Conservation (phyloP, 2,113 vertebrate species). For the Eolophus roseicapilla region DNA sequence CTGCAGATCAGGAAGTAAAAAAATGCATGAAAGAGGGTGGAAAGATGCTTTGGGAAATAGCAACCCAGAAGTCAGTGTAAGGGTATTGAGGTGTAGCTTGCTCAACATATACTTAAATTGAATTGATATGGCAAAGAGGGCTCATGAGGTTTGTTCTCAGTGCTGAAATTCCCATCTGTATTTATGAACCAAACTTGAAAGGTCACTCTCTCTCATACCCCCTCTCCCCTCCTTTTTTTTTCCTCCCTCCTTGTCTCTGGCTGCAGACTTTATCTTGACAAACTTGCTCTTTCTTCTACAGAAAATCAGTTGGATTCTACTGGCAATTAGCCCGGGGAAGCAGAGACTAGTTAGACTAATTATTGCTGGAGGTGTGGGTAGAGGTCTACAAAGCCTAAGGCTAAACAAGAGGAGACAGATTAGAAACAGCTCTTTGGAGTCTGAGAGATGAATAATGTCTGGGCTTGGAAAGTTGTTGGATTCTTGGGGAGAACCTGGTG, state of each 20-base stretch:
- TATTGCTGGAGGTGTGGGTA: constrained; percentile 8
- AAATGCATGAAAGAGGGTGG: neutral
- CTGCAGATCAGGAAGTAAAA: neutral
- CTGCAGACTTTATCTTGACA: neutral
- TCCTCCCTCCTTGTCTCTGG: neutral
- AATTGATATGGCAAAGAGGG: neutral
- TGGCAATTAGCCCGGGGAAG: constrained; percentile 31
- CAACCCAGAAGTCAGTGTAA: neutral
- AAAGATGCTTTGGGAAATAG: neutral
- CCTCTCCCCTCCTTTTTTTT: neutral
- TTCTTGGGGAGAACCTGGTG: neutral
- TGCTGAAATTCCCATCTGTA: neutral
- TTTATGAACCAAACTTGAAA: neutral
- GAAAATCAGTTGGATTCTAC: constrained; percentile 9
- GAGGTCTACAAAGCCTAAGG: neutral
- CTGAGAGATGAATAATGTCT: neutral
- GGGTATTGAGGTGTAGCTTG: neutral
- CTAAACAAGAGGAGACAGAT: constrained; percentile 12
- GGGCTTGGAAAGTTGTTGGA: neutral
- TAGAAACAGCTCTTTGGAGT: constrained; percentile 26
- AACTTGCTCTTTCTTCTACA: neutral
- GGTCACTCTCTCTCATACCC: neutral
- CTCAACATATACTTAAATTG: neutral
- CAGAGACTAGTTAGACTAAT: constrained; percentile 22
- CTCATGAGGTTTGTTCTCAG: neutral